Evolutionary conservation across 2,888 invertebrate genomes (phyloP).

Genomic region (Glyphotaelius pellucidus): DNA sequence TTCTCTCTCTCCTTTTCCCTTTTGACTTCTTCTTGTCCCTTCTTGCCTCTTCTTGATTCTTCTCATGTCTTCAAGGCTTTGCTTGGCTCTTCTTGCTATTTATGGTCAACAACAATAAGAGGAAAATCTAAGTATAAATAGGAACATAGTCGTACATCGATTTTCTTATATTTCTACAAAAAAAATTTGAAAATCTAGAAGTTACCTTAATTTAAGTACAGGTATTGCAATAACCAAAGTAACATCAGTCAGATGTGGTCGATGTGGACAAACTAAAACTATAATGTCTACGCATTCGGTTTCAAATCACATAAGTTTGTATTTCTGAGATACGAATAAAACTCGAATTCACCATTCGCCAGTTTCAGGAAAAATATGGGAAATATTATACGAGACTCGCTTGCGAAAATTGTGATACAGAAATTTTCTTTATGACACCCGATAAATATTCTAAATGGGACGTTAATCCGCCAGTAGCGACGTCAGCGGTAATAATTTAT

Average conservation of each 20-base stretch:
- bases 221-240: neutral
- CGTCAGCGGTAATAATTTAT: neutral
- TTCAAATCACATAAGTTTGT: neutral
- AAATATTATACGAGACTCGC: neutral
- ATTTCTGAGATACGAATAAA: neutral
- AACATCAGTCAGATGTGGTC: no score
- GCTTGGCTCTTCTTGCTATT: no score
- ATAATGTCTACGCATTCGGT: neutral
- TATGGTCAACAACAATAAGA: neutral
- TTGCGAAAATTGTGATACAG: neutral
- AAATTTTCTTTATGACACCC: slow-evolving; percentile 2
- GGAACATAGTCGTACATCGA: neutral
- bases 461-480: neutral
- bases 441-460: slow-evolving; percentile 2
- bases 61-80: no score
- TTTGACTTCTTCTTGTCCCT: no score
- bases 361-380: neutral
- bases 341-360: neutral
- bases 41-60: no score
- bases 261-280: neutral
- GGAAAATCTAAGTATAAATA: neutral
- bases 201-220: neutral
- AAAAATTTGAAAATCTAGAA: neutral
- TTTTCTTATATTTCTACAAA: neutral
- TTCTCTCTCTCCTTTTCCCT: no score